These are phyloP conservation scores for Intellagama lesueurii DNA, from an alignment of 2,797 vertebrate genomes.

Conservation along the genomic window DNA sequence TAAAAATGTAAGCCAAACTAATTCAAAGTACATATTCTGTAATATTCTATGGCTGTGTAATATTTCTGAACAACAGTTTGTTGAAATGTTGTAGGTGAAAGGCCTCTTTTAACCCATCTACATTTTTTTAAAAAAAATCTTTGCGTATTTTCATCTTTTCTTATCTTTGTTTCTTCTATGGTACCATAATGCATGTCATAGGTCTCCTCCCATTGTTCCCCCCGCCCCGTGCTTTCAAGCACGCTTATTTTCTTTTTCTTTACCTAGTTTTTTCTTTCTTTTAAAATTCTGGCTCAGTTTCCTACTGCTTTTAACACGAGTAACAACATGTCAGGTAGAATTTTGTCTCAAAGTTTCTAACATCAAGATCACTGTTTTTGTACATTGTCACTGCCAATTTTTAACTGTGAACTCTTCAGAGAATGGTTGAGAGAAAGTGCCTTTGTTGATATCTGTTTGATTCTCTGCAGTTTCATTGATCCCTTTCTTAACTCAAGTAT, in stretches of 20 bases:
- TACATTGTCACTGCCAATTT: background rate
- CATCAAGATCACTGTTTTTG: background rate
- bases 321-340: background rate
- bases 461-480: constrained; percentile 7
- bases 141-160: constrained; percentile 13
- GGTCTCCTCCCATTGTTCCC: background rate
- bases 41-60: constrained; percentile 10
- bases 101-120: constrained; percentile 4
- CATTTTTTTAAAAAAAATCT: constrained; percentile 34
- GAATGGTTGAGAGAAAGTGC: background rate
- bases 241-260: constrained; percentile 12
- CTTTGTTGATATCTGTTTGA: constrained; percentile 8
- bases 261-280: background rate
- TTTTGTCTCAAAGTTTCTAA: constrained; percentile 27
- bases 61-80: constrained; percentile 21
- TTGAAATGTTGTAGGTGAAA: background rate
- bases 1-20: constrained; percentile 31
- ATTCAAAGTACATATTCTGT: constrained; percentile 21
- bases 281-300: background rate
- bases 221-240: background rate
- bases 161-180: constrained; percentile 36
- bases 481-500: background rate
- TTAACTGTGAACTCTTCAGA: constrained; percentile 13
- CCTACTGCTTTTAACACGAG: background rate
- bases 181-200: constrained; percentile 11